phyloP scores from a whole-genome alignment of 2,888 invertebrate genomes.

The Anarsia innoxiella region DNA sequence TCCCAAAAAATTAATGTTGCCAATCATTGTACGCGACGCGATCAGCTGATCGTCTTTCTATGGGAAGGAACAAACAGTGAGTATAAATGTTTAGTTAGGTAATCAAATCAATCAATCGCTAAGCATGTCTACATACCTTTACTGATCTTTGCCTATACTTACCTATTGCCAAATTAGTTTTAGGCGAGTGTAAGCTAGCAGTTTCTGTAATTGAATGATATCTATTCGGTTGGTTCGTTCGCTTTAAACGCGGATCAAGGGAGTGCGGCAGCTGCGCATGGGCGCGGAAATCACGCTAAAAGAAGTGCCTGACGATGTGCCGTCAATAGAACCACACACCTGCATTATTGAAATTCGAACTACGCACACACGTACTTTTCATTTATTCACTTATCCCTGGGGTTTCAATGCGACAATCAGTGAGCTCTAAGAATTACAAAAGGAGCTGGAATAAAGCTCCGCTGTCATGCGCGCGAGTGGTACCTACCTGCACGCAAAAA shows the following conservation, averaged over 20 bases:
- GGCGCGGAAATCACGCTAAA: constrained; percentile 2
- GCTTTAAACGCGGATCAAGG: too few relatives aligned
- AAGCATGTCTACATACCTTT: too few relatives aligned
- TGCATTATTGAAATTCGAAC: constrained; percentile 27
- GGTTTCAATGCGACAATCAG: constrained; percentile 34
- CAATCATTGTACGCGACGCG: too few relatives aligned
- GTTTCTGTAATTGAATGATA: background rate
- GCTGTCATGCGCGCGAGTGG: too few relatives aligned
- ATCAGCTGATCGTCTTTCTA: too few relatives aligned
- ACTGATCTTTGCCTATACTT: too few relatives aligned
- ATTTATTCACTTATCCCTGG: constrained; percentile 32
- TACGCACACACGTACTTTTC: constrained; percentile 22
- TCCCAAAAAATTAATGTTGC: too few relatives aligned
- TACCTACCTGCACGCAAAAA: constrained; percentile 9
- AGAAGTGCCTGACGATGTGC: background rate
- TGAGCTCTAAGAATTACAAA: constrained; percentile 3
- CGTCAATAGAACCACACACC: constrained; percentile 26
- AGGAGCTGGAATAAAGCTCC: background rate
- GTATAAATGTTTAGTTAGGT: too few relatives aligned
- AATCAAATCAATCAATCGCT: too few relatives aligned
- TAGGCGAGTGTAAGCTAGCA: background rate
- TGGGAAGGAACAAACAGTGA: too few relatives aligned
- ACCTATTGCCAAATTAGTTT: background rate
- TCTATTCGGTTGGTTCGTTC: too few relatives aligned
- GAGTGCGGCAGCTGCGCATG: constrained; percentile 1